A percentile compares a stretch with the other conserved stretches of the same genome.
Evolutionary conservation across 2,113 vertebrate genomes (phyloP).

Genomic region (Kryptolebias marmoratus): DNA sequence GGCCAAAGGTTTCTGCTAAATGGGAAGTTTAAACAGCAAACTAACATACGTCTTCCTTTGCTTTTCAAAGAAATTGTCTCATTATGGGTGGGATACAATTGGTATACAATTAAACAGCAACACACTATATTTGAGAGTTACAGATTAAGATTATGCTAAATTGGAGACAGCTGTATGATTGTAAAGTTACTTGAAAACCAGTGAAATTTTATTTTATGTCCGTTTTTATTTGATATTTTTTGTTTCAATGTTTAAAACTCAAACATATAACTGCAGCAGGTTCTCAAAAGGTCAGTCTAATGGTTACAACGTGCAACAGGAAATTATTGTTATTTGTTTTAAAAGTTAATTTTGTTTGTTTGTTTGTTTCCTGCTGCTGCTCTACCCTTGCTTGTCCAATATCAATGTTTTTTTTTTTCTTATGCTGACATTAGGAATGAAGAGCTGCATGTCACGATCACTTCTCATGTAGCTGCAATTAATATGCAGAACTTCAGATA

Average conservation of each 20-base stretch:
- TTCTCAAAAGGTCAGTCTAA: neutral
- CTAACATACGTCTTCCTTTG: neutral
- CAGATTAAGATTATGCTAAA: too few relatives aligned
- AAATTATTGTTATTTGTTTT: neutral
- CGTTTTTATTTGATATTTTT: neutral
- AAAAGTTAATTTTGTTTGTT: neutral
- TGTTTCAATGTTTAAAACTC: neutral
- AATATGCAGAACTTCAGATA: neutral
- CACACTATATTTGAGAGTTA: too few relatives aligned
- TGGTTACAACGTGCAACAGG: neutral
- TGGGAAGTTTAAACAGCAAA: neutral
- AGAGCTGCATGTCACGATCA: neutral
- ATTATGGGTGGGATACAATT: neutral
- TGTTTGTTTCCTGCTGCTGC: neutral
- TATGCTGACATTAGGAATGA: neutral
- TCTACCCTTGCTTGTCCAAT: neutral
- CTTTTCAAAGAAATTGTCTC: neutral
- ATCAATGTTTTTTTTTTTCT: neutral
- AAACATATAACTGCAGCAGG: neutral
- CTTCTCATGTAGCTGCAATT: neutral
- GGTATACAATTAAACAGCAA: too few relatives aligned
- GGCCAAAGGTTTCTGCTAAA: neutral
- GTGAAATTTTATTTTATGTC: neutral
- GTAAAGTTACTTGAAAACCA: neutral
- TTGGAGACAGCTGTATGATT: neutral